Percentiles rank a stretch among this genome's conserved stretches.
phyloP scores from a whole-genome alignment of 2,113 vertebrate species.

The Catharus bicknelli region DNA sequence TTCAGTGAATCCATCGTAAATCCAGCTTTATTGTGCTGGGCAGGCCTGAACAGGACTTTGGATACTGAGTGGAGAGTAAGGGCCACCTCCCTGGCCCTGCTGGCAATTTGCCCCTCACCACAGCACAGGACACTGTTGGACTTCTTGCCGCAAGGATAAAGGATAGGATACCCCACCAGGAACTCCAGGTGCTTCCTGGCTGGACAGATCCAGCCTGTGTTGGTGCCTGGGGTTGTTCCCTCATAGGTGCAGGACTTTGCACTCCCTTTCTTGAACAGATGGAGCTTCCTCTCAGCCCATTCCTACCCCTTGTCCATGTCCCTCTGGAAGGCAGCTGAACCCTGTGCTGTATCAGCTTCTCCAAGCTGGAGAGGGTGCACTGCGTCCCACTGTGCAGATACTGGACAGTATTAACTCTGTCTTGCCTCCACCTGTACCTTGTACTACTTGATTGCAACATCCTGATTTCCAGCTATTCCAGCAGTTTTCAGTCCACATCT shows the following conservation, averaged over 20 bases:
- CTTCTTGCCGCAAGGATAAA: not conserved
- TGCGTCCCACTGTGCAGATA: not conserved
- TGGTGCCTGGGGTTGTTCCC: not conserved
- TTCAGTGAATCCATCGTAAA: not conserved
- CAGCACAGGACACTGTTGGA: not conserved
- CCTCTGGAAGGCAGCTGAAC: not conserved
- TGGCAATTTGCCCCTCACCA: not conserved
- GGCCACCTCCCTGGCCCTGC: not conserved
- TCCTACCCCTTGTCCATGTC: not conserved
- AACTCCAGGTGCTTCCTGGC: not conserved
- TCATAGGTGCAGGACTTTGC: not conserved
- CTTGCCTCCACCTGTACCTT: not conserved
- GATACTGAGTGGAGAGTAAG: not conserved
- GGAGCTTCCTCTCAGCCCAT: not conserved
- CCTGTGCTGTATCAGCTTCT: not conserved
- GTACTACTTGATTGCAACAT: not conserved
- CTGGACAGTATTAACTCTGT: not conserved
- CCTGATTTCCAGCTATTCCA: not conserved
- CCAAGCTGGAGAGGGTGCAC: not conserved
- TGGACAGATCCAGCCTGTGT: rapidly evolving
- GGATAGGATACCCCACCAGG: too few relatives aligned
- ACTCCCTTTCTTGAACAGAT: not conserved
- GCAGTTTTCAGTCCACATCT: not conserved
- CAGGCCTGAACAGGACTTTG: not conserved
- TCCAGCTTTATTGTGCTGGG: not conserved